Percentiles rank a stretch among this genome's conserved stretches.
Evolutionary conservation across 1,140 invertebrate species (phyloP).

Genomic region (Bombus waltoni): DNA sequence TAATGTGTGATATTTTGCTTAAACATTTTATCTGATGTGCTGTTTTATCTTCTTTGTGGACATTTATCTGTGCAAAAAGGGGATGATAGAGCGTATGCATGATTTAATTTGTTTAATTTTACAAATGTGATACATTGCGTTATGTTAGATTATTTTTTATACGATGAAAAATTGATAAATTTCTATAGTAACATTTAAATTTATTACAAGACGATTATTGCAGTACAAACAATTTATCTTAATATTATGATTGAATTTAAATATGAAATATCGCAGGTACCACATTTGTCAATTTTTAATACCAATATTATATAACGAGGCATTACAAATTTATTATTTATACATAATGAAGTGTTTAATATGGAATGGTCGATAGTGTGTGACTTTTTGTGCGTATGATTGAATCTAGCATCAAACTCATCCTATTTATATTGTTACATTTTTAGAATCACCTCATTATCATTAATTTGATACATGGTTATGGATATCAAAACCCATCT

Average conservation of each 20-base stretch:
- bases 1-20: constrained; percentile 61
- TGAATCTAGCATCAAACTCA: constrained; percentile 49
- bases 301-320: constrained; percentile 43
- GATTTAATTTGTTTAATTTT: constrained; percentile 36
- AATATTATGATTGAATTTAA: constrained; percentile 30
- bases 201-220: neutral
- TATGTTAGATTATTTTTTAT: constrained; percentile 28
- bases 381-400: constrained; percentile 50
- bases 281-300: constrained; percentile 58
- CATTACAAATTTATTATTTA: constrained; percentile 67
- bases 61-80: neutral
- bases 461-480: constrained; percentile 25
- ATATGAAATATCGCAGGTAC: constrained; percentile 38
- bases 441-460: constrained; percentile 31
- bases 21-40: constrained; percentile 53
- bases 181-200: neutral
- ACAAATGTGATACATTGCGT: constrained; percentile 55
- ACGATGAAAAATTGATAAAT: neutral
- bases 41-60: constrained; percentile 21
- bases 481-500: constrained; percentile 12
- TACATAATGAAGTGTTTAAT: constrained; percentile 53
- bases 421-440: constrained; percentile 43
- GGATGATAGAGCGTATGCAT: constrained; percentile 30
- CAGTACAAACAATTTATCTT: constrained; percentile 18
- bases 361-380: constrained; percentile 37